Base-by-base conservation (phyloP, 1,140 invertebrate species). In the Chrysomallon squamiferum region DNA sequence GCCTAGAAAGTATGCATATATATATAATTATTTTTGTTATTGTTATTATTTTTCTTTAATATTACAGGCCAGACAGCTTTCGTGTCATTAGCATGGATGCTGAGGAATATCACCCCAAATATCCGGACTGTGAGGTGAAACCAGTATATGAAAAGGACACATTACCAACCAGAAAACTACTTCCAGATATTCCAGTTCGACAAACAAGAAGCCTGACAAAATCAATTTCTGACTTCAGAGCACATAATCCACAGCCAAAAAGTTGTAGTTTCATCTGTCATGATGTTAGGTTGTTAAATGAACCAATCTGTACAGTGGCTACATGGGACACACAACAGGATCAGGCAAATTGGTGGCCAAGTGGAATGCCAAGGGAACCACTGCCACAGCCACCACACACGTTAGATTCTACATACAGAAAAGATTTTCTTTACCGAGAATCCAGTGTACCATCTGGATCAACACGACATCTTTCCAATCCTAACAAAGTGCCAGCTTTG, bases 231-330 rank as follows among this genome's bases (percentile, higher is more conserved):
- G 82, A 82, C 69, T 78, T 73, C 57, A 67, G 82, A 43, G 69
- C 52, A n/a, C 71, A 84, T 59, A 73, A 71, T 18, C 82, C 82
- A 11, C 79, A 82, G 59, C 75, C 78, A 27, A 62, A 52, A 6
- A 72, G 63, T 22, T 79, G 75, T 66, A 72, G 73, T 18, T 84
- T 84, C 72, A 63, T 84, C 9, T 49, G 74, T 30, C 75, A 80
- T 45, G 76, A 84, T 76, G 76, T 76, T 4, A 54, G 74, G 35
- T 54, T 78, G 4, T 61, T 82, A 32, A 82, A 82, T 73, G 80
- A 82, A 66, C 82, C 82, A n/a, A 66, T 84, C 20, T 80, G 79
- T 65, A 75, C 69, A 69, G 80, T 84, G 1, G 70, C 69, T 64
- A 82, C 81, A n/a, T 54, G 64, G 15, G 38, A 60, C 27, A 70